Percentiles rank a stretch among this genome's conserved stretches.
Evolutionary conservation across 2,888 invertebrate species (phyloP).

Genomic region (Pseudoips prasinana): DNA sequence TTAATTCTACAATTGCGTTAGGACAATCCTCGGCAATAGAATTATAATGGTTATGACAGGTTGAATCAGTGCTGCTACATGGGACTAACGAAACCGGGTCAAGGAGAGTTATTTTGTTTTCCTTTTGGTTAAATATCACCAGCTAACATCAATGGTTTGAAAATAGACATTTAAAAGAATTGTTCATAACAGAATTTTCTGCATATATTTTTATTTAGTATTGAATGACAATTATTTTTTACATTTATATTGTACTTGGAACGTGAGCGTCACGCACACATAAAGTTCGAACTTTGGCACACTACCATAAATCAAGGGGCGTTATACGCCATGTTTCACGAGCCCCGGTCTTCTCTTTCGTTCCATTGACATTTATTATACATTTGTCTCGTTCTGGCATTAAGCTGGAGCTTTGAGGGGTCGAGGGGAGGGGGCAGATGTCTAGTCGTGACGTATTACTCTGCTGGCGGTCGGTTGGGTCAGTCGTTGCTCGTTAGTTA

Average conservation of each 20-base stretch:
- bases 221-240: slow-evolving; percentile 28
- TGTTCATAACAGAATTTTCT: no score
- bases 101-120: slow-evolving; percentile 41
- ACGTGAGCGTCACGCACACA: slow-evolving; percentile 65
- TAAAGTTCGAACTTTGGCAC: slow-evolving; percentile 79
- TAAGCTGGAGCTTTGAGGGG: slow-evolving; percentile 63
- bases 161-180: no score
- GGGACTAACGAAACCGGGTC: slow-evolving; percentile 40
- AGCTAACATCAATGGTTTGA: no score
- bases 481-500: slow-evolving; percentile 50
- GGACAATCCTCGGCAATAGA: slow-evolving; percentile 30
- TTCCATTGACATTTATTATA: slow-evolving; percentile 55
- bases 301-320: slow-evolving; percentile 82
- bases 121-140: no score
- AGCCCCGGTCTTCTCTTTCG: slow-evolving; percentile 65
- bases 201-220: slow-evolving; percentile 2
- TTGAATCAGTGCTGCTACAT: slow-evolving; percentile 35
- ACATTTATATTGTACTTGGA: slow-evolving; percentile 30
- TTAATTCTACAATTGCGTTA: slow-evolving; percentile 35
- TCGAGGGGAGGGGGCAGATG: slow-evolving; percentile 68
- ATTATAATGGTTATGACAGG: slow-evolving; percentile 52
- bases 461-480: slow-evolving; percentile 67
- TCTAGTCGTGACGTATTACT: slow-evolving; percentile 81
- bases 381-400: slow-evolving; percentile 61
- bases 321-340: slow-evolving; percentile 83